Percentiles rank a stretch among this genome's conserved stretches.
Evolutionary conservation across 2,797 vertebrate genomes (phyloP).

Genomic region (Acestrorhynchus altus): DNA sequence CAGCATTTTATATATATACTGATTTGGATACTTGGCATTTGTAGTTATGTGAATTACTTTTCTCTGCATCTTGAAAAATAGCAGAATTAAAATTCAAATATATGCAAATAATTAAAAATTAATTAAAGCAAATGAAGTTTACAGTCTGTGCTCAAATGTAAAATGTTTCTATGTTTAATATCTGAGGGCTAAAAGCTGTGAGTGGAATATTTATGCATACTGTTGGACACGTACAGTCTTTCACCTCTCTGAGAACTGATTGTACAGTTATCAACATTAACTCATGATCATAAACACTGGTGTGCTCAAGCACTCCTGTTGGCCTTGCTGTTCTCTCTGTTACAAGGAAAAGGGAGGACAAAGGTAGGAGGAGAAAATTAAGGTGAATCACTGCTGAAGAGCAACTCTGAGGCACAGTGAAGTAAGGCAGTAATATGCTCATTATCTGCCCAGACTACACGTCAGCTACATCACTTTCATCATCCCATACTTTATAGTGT

Average conservation of each 20-base stretch:
- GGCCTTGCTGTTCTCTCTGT: constrained; percentile 1
- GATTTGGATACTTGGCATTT: no score
- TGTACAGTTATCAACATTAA: not conserved
- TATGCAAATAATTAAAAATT: not conserved
- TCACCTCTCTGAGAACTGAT: no score
- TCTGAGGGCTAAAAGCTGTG: not conserved
- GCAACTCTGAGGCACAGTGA: constrained; percentile 57
- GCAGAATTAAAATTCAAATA: no score
- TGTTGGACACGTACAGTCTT: not conserved
- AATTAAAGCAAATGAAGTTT: not conserved
- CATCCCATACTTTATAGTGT: constrained; percentile 61
- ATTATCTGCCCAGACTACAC: constrained; percentile 70
- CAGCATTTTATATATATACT: no score
- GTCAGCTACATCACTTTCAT: constrained; percentile 70
- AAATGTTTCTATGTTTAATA: not conserved
- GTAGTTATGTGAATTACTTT: not conserved
- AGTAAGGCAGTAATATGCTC: constrained; percentile 66
- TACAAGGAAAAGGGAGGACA: constrained; percentile 12
- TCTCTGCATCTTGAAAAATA: no score
- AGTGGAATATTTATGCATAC: not conserved
- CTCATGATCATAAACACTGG: not conserved
- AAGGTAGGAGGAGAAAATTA: constrained; percentile 51
- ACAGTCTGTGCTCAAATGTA: no score
- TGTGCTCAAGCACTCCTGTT: not conserved
- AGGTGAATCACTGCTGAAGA: constrained; percentile 41